Evolutionary conservation across 2,888 invertebrate species (phyloP), one percentile per base, ranked within the genome.

Genomic region (Drosophila formosana): DNA sequence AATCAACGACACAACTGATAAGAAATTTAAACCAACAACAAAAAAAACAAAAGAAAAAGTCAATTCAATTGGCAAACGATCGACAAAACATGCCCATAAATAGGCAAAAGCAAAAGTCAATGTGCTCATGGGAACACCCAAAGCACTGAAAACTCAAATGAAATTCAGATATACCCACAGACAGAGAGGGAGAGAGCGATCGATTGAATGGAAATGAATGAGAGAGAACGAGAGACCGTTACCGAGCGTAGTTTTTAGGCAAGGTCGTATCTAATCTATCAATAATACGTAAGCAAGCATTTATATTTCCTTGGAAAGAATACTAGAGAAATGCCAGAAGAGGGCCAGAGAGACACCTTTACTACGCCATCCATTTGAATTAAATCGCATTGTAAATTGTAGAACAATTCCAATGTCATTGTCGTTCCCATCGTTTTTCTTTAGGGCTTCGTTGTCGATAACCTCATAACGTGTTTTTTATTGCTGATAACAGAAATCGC

Each of bases 71-170:
- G 61, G 63, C 50, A 30, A 67, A 45, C 67, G 46, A 52, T 30
- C 61, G 37, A 52, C 39, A 67, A 73, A 80, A 81, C 79, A 83
- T 85, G 85, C 64, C 83, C 83, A 85, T 85, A 83, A 80, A 83
- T 82, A 81, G 83, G 79, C 83, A 85, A 67, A 75, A 78, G 51
- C 26, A 28, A 3, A 34, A 67, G 67, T 43, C 60, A 74, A 71
- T 62, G 65, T 43, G 62, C 65, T 45, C 39, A 51, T 60, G 52
- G 66, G 66, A 63, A 57, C 62, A 60, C 53, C 51, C 63, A 46
- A 68, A 52, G 32, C 43, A 57, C 51, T 49, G 60, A 43, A 68
- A 52, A 32, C 46, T 18, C 23, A 63, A 67, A 34, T 34, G 28
- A 56, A 52, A 49, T 57, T 8, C 37, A 25, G 51, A 70, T 37